Evolutionary conservation across 2,113 vertebrate genomes (phyloP), one percentile per base, ranked within the genome.

Genomic region (Centropristis striata): DNA sequence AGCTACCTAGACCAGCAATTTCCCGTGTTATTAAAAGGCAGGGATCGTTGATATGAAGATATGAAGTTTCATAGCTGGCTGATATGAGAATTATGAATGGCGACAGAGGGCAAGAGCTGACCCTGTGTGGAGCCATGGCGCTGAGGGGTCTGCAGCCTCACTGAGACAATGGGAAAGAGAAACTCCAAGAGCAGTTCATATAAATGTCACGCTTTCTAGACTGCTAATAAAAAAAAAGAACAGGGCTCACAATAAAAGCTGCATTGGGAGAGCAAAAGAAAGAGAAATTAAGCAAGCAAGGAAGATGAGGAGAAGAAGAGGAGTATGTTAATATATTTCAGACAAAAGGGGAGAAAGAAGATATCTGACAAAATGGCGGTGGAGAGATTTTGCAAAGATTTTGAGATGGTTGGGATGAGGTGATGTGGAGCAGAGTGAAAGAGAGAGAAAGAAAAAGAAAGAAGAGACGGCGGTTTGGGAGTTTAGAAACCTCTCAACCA

Each of bases 71-170:
- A 88, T 87, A 83, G 79, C 75, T 51, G 59, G 86, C 78, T 91
- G 81, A 92, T 92, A 91, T 90, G 87, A 91, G 82, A 91, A 86
- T 90, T 88, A 86, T 92, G 89, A 94, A 94, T 83, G 90, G 84
- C 50, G 79, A 90, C 83, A 86, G 73, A 73, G 90, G 88, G 83
- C 81, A 85, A 39, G 69, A 79, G 75, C 82, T 91, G 88, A 93
- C 86, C 89, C 84, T 54, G 57, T 27, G 47, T 81, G 84, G 67
- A 90, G 78, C 51, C 67, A 66, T 21, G 41, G 73, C 47, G 53
- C 60, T 70, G 59, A 74, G 55, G 78, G 82, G 84, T 80, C 77
- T 72, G 72, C 74, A 70, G 86, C 86, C 84, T 80, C 65, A 46
- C 71, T 42, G 72, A 89, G 77, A 90, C 84, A 90, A 92, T 67